phyloP scores from a whole-genome alignment of 2,797 vertebrate species.

The Sebastes paucispinis region DNA sequence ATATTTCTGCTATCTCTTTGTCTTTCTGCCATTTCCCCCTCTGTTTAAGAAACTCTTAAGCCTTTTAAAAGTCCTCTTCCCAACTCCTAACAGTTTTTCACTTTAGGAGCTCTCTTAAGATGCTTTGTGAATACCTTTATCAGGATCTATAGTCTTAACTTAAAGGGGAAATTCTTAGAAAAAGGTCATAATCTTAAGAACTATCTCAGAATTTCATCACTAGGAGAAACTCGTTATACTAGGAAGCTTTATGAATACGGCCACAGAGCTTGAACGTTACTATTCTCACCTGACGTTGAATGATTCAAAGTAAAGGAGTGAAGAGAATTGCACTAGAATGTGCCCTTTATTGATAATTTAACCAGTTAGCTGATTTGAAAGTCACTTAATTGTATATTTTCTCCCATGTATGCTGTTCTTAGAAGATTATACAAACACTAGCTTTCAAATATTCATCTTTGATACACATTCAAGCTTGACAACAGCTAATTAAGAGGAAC shows the following conservation, averaged over 20 bases:
- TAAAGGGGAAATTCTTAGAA: too few relatives aligned
- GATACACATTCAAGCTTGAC: not conserved
- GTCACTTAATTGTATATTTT: not conserved
- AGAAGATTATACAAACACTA: not conserved
- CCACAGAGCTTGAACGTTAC: not conserved
- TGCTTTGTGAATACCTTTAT: not conserved
- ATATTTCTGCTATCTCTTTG: too few relatives aligned
- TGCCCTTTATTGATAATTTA: not conserved
- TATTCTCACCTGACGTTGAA: not conserved
- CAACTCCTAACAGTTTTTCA: not conserved
- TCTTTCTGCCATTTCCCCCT: not conserved
- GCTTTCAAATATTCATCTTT: not conserved
- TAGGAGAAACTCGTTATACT: too few relatives aligned
- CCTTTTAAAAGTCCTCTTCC: not conserved
- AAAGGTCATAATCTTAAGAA: too few relatives aligned
- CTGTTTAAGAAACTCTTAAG: not conserved
- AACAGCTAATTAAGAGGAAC: not conserved
- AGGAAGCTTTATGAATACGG: too few relatives aligned
- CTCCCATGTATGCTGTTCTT: not conserved
- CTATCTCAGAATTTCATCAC: too few relatives aligned
- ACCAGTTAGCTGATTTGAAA: not conserved
- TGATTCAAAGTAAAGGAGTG: not conserved
- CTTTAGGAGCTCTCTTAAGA: not conserved
- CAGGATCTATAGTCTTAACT: too few relatives aligned
- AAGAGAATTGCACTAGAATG: not conserved